Evolutionary conservation across 2,888 invertebrate species (phyloP).

Genomic region (Galerucella nymphaeae): DNA sequence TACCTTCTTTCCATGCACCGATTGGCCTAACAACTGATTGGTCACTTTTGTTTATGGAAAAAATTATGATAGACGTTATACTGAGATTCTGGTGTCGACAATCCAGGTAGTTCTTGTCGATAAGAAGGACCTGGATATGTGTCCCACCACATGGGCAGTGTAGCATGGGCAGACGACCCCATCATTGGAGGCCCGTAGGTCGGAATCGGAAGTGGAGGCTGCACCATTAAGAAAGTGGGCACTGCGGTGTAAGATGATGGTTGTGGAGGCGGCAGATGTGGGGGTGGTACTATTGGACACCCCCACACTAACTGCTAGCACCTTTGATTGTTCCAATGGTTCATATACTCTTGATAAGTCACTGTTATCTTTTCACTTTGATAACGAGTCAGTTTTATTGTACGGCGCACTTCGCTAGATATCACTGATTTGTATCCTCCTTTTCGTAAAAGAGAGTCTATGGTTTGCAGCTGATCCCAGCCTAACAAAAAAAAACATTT

Average conservation of each 20-base stretch:
- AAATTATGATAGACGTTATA: slow-evolving; percentile 56
- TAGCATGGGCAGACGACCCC: slow-evolving; percentile 48
- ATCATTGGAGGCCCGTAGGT: slow-evolving; percentile 45
- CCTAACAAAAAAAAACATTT: slow-evolving; percentile 69
- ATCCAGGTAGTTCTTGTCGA: slow-evolving; percentile 58
- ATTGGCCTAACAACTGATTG: slow-evolving; percentile 44
- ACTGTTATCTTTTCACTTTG: slow-evolving; percentile 96
- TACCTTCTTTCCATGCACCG: neutral
- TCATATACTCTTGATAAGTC: slow-evolving; percentile 85
- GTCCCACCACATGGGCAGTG: slow-evolving; percentile 60
- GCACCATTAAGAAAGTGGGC: slow-evolving; percentile 60
- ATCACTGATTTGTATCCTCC: slow-evolving; percentile 95
- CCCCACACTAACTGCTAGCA: slow-evolving; percentile 80
- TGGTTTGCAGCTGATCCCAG: slow-evolving; percentile 98
- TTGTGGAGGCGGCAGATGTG: slow-evolving; percentile 46
- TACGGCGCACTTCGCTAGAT: slow-evolving; percentile 86
- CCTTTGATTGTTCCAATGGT: slow-evolving; percentile 72
- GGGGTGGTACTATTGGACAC: slow-evolving; percentile 60
- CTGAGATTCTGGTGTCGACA: slow-evolving; percentile 51
- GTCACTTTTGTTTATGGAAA: slow-evolving; percentile 63
- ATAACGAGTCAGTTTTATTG: slow-evolving; percentile 94
- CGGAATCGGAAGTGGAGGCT: slow-evolving; percentile 58
- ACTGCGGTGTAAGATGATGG: slow-evolving; percentile 24
- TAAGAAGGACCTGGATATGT: slow-evolving; percentile 58
- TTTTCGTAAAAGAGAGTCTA: slow-evolving; percentile 96